phyloP scores from a whole-genome alignment of 1,140 invertebrate species.

The Bombus turneri region DNA sequence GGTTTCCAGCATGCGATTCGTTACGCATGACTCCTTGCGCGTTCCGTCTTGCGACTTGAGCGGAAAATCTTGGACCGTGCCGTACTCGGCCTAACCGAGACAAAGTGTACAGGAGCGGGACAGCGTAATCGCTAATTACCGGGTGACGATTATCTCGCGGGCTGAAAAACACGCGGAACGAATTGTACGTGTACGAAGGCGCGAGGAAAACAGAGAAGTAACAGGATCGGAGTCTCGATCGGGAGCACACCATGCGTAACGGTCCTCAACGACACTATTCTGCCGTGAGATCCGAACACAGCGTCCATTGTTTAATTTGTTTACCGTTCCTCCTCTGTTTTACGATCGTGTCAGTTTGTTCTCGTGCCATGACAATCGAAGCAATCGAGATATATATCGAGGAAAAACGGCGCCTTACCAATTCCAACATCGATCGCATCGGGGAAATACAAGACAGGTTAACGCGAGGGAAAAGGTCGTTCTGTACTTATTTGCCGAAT shows the following conservation, averaged over 20 bases:
- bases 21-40: slow-evolving; percentile 46
- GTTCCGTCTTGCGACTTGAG: slow-evolving; percentile 18
- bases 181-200: slow-evolving; percentile 22
- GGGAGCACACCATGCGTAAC: slow-evolving; percentile 23
- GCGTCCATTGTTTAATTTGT: slow-evolving; percentile 38
- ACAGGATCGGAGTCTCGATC: slow-evolving; percentile 51
- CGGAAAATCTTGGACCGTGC: slow-evolving; percentile 23
- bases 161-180: slow-evolving; percentile 28
- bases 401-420: background rate
- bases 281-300: slow-evolving; percentile 11
- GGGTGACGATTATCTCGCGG: slow-evolving; percentile 49
- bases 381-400: background rate
- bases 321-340: background rate
- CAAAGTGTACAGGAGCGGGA: slow-evolving; percentile 2
- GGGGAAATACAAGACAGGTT: background rate
- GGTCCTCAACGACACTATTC: slow-evolving; percentile 23
- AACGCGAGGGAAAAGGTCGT: background rate
- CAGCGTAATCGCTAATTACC: slow-evolving; percentile 68
- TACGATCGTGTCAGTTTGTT: slow-evolving; percentile 1
- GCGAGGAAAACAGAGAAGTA: slow-evolving; percentile 14
- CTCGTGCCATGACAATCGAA: background rate
- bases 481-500: background rate
- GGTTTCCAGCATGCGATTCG: slow-evolving; percentile 66
- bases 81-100: background rate
- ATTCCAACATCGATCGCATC: background rate